These are phyloP conservation scores for Leptopilina syphax DNA, from an alignment of 2,888 invertebrate species.

Conservation along the genomic window DNA sequence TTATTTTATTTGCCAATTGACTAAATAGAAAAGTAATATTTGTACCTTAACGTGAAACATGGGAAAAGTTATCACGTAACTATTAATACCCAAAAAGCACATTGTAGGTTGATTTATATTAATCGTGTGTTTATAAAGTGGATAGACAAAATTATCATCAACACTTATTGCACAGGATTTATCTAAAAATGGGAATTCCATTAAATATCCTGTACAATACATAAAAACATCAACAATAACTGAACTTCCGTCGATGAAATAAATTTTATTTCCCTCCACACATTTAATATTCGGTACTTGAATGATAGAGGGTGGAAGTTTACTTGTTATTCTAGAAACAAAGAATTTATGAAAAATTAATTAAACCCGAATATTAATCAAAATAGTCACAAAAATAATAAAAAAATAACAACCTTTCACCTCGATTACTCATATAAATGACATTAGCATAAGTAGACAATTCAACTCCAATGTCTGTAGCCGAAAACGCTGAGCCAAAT, in stretches of 20 bases:
- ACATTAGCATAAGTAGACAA: constrained; percentile 78
- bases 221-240: constrained; percentile 83
- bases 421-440: constrained; percentile 80
- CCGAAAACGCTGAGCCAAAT: constrained; percentile 86
- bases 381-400: too few relatives aligned
- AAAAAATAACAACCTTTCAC: constrained; percentile 66
- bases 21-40: too few relatives aligned
- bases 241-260: constrained; percentile 81
- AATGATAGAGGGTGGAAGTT: constrained; percentile 78
- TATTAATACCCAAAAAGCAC: constrained; percentile 87
- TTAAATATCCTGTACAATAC: constrained; percentile 87
- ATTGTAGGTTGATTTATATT: constrained; percentile 85
- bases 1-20: too few relatives aligned
- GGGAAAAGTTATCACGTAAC: constrained; percentile 83
- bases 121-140: constrained; percentile 86
- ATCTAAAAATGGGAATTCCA: constrained; percentile 84
- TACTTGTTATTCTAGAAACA: constrained; percentile 73
- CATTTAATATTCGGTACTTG: constrained; percentile 79
- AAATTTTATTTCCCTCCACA: constrained; percentile 78
- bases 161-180: constrained; percentile 78
- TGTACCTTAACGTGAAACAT: constrained; percentile 75
- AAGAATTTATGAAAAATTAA: too few relatives aligned
- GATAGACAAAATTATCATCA: constrained; percentile 79
- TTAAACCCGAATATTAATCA: not conserved
- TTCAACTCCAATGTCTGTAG: constrained; percentile 84